Evolutionary conservation across 2,888 invertebrate species (phyloP).

Genomic region (Tipula lateralis): DNA sequence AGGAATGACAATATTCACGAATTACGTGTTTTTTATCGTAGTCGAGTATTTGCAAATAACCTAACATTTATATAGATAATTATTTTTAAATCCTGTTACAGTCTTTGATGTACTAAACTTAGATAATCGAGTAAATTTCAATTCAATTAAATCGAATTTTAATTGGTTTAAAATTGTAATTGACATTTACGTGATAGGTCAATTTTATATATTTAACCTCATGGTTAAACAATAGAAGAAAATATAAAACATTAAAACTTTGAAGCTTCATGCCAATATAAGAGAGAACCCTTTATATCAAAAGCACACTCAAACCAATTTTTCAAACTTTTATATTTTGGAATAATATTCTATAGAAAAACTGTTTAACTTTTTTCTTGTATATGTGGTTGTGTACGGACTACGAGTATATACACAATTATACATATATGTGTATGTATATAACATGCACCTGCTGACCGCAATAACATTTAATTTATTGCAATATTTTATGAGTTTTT

Average conservation of each 20-base stretch:
- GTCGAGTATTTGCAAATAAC: neutral
- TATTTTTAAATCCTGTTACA: no score
- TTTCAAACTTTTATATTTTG: neutral
- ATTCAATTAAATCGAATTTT: neutral
- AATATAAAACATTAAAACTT: neutral
- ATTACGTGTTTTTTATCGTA: no score
- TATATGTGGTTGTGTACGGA: no score
- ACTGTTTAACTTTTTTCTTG: no score
- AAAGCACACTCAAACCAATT: neutral
- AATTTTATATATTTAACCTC: neutral
- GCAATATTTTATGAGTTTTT: conserved; percentile 20
- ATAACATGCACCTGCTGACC: conserved; percentile 25
- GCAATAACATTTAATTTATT: conserved; percentile 26
- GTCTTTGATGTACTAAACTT: neutral
- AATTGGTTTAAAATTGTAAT: neutral
- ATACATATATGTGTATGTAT: neutral
- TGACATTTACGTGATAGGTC: neutral
- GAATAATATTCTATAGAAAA: no score
- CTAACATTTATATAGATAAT: neutral
- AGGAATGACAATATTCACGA: no score
- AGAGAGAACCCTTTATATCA: neutral
- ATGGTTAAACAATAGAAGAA: neutral
- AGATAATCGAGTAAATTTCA: neutral
- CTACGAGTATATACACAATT: no score
- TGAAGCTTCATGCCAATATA: neutral